Percentiles rank a stretch among this genome's conserved stretches.
Evolutionary conservation across 2,888 invertebrate species (phyloP).

Genomic region (Sarcophaga subvicina): DNA sequence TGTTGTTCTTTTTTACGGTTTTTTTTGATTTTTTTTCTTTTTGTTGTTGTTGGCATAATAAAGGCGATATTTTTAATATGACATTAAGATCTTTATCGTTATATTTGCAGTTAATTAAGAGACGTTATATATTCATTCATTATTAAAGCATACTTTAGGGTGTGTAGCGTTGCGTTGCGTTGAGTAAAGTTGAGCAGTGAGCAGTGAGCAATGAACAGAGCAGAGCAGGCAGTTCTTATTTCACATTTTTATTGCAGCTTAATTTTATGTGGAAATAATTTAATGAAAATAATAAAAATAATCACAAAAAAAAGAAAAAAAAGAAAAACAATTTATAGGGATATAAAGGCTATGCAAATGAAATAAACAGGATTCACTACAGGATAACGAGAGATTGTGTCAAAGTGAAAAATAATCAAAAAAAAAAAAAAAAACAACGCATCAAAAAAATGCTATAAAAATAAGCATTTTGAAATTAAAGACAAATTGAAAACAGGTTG

Average conservation of each 20-base stretch:
- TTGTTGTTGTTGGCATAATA: constrained; percentile 18
- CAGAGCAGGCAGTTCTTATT: not conserved
- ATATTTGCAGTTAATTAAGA: constrained; percentile 46
- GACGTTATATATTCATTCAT: constrained; percentile 30
- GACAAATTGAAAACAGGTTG: too few relatives aligned
- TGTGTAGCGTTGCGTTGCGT: not conserved
- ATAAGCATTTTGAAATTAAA: too few relatives aligned
- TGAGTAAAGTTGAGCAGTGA: not conserved
- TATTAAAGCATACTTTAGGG: constrained; percentile 8
- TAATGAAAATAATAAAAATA: not conserved
- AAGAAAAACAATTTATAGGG: not conserved
- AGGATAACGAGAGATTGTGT: not conserved
- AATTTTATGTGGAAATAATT: not conserved
- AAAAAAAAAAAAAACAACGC: not conserved
- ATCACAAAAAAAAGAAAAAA: too few relatives aligned
- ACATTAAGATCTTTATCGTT: constrained; percentile 51
- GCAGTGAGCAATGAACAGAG: not conserved
- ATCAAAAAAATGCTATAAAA: too few relatives aligned
- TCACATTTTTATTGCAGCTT: not conserved
- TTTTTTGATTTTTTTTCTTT: not conserved
- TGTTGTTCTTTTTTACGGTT: not conserved
- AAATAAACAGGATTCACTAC: not conserved
- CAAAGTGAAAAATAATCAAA: not conserved
- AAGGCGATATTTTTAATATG: constrained; percentile 45
- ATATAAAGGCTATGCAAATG: not conserved